Evolutionary conservation across 2,113 vertebrate genomes (phyloP), one percentile per base, ranked within the genome.

Genomic region (Choloepus hoffmanni): DNA sequence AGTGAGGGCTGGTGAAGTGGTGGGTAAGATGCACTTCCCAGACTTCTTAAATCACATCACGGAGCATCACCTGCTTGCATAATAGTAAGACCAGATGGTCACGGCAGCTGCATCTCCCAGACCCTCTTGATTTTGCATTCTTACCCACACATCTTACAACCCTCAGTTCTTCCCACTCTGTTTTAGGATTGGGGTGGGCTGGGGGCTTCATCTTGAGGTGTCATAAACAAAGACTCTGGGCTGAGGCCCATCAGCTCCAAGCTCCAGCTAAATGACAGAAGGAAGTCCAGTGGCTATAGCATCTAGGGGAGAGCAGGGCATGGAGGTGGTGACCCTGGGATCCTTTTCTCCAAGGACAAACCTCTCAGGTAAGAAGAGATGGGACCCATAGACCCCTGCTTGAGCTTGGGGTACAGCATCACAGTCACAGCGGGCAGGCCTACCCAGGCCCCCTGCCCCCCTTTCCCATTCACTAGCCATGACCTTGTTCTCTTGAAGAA

Each of bases 341-440:
- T 53, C 53, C 72, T 89, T 77, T 48, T 30, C 11, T 76, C 84
- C 33, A 40, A 70, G 50, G 68, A 68, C 76, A 50, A 43, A 85
- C 23, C 16, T 2, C 13, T 6, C 8, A 12, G 45, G 36, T 72
- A 40, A 81, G 13, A 70, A 23, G 68, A 62, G 13, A 45, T 21
- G 10, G 18, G 84, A 72, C 19, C 45, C 33, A 13, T 15, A 60
- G 62, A 63, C 24, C 33, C 33, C 23, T 13, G 55, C 3, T 5
- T 33, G 23, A 30, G 89, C 43, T 68, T 65, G 53, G 53, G 68
- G 28, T 33, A 19, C 23, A 14, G n/a, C 12, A 24, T 40, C 26
- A 1, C 16, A 7, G 12, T 63, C 18, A 14, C 10, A 30, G 28
- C 0, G 0, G 7, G 28, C 10, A 14, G 79, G 15, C 40, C 85